Conservation (phyloP, 2,113 vertebrate genomes). For the Callorhinus ursinus region DNA sequence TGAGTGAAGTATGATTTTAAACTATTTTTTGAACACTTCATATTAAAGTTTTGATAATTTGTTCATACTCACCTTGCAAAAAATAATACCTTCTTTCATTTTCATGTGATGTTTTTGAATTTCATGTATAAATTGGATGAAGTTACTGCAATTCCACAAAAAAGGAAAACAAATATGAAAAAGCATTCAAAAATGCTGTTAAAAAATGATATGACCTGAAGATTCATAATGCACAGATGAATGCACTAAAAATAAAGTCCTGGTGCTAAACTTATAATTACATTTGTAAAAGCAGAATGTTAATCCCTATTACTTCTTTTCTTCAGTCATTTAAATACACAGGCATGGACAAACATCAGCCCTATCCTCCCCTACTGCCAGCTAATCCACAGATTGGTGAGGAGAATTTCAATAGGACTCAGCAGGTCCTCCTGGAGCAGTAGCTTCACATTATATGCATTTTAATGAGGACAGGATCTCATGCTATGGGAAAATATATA, state of each 20-base stretch:
- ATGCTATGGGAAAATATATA: constrained; percentile 19
- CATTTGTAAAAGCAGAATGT: constrained; percentile 17
- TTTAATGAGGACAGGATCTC: constrained; percentile 57
- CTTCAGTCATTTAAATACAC: constrained; percentile 53
- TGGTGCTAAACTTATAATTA: constrained; percentile 66
- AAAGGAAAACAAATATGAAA: constrained; percentile 59
- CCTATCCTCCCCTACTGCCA: not conserved
- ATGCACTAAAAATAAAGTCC: constrained; percentile 47
- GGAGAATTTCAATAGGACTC: constrained; percentile 50
- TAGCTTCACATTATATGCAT: constrained; percentile 37
- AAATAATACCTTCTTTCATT: constrained; percentile 45
- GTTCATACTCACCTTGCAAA: constrained; percentile 9
- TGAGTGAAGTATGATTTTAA: constrained; percentile 31
- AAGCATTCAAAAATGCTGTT: not conserved
- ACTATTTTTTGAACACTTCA: constrained; percentile 2
- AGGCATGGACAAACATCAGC: constrained; percentile 31
- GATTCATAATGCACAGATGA: constrained; percentile 44
- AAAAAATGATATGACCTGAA: not conserved
- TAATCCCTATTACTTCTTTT: constrained; percentile 28
- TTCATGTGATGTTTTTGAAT: constrained; percentile 40
- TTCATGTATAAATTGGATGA: constrained; percentile 47
- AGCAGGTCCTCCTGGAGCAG: constrained; percentile 3
- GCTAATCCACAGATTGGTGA: constrained; percentile 30
- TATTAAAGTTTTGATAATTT: constrained; percentile 30
- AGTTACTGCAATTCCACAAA: constrained; percentile 38